Evolutionary conservation across 2,797 vertebrate genomes (phyloP).

Genomic region (Argentina silus): DNA sequence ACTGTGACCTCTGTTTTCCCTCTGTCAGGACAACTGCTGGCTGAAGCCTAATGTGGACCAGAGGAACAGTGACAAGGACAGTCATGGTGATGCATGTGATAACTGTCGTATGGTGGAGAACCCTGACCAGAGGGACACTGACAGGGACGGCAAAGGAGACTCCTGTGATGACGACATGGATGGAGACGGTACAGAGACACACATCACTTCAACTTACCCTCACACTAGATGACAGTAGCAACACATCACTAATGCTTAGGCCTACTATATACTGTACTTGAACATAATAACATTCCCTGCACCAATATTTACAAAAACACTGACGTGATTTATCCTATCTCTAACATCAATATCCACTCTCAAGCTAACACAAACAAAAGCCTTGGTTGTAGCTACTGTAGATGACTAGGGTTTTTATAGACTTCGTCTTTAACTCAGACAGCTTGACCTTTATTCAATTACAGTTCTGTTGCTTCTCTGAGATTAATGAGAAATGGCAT

Average conservation of each 20-base stretch:
- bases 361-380: slow-evolving; percentile 39
- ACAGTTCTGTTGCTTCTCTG: slow-evolving; percentile 53
- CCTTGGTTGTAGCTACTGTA: slow-evolving; percentile 63
- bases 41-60: slow-evolving; percentile 91
- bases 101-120: slow-evolving; percentile 90
- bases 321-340: too few relatives aligned
- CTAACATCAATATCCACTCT: not conserved
- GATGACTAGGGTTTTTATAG: slow-evolving; percentile 42
- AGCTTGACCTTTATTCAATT: slow-evolving; percentile 66
- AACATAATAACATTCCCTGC: too few relatives aligned
- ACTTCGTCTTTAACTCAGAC: slow-evolving; percentile 33
- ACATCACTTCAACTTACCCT: slow-evolving; percentile 35
- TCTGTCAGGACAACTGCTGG: slow-evolving; percentile 92
- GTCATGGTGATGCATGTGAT: slow-evolving; percentile 96
- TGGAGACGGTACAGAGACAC: slow-evolving; percentile 85
- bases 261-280: not conserved
- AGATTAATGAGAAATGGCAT: slow-evolving; percentile 47
- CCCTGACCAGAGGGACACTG: slow-evolving; percentile 95
- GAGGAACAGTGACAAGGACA: slow-evolving; percentile 91
- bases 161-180: slow-evolving; percentile 98
- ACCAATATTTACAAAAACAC: too few relatives aligned
- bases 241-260: not conserved
- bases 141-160: slow-evolving; percentile 91
- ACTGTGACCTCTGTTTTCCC: not conserved
- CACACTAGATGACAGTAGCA: not conserved